phyloP scores from a whole-genome alignment of 2,797 vertebrate genomes.

The Rhinogobio ventralis region DNA sequence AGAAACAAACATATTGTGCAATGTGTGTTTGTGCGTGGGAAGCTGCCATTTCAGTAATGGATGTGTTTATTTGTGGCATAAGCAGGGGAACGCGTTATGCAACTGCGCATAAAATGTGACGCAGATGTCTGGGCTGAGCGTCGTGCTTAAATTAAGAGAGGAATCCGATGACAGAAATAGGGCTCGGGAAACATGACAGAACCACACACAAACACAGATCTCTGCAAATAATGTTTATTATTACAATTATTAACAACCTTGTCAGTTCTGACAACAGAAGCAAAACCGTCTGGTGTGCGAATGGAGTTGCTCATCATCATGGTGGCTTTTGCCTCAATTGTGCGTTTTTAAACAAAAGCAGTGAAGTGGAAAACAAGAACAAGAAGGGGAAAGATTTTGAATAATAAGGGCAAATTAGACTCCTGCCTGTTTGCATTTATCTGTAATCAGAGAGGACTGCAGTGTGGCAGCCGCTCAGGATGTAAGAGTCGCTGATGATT shows the following conservation, averaged over 20 bases:
- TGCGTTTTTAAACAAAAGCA: conserved; percentile 43
- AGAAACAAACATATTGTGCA: conserved; percentile 51
- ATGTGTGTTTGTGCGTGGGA: conserved; percentile 43
- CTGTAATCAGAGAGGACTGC: conserved; percentile 43
- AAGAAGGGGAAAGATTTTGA: conserved; percentile 31
- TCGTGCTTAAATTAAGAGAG: conserved; percentile 48
- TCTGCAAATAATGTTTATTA: conserved; percentile 18
- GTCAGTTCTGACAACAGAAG: conserved; percentile 21
- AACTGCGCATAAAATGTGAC: conserved; percentile 55
- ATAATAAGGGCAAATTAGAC: conserved; percentile 49
- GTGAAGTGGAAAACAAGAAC: conserved; percentile 41
- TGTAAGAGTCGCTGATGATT: conserved; percentile 35
- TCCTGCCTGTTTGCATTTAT: conserved; percentile 47
- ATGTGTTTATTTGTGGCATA: conserved; percentile 72
- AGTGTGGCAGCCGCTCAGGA: conserved; percentile 27
- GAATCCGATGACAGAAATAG: conserved; percentile 19
- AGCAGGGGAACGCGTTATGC: conserved; percentile 69
- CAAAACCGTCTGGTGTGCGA: not conserved
- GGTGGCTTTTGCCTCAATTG: conserved; percentile 11
- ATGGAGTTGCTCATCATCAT: not conserved
- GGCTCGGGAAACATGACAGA: conserved; percentile 17
- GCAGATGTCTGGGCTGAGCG: conserved; percentile 52
- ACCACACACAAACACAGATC: not conserved
- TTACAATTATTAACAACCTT: conserved; percentile 11
- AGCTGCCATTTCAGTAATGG: conserved; percentile 68